Evolutionary conservation across 2,797 vertebrate genomes (phyloP).

Genomic region (Sciurus carolinensis): DNA sequence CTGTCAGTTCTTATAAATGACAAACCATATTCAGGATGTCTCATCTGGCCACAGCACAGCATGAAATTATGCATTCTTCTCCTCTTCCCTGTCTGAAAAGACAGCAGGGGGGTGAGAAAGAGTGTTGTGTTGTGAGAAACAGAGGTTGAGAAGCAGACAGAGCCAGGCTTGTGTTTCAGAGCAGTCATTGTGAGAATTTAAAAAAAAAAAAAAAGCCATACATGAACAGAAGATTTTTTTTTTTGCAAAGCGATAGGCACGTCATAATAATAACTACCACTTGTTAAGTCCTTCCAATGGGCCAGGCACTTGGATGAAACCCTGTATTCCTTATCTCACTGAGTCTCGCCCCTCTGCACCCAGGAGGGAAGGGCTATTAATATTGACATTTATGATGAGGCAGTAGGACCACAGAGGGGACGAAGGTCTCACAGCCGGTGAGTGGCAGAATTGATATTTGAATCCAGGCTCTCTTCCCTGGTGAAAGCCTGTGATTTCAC

Average conservation of each 20-base stretch:
- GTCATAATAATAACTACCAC: neutral
- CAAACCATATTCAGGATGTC: conserved; percentile 32
- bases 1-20: conserved; percentile 63
- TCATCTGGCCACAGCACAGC: neutral
- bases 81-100: neutral
- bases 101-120: neutral
- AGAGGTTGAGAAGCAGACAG: neutral
- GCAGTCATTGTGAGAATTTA: neutral
- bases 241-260: neutral
- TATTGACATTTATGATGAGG: neutral
- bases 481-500: neutral
- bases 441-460: neutral
- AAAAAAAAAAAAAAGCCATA: neutral
- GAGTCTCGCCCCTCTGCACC: neutral
- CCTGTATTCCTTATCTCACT: neutral
- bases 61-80: neutral
- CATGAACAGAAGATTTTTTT: neutral
- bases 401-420: neutral
- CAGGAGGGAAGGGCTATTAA: neutral
- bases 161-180: neutral
- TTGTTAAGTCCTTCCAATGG: neutral
- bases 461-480: neutral
- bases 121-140: neutral
- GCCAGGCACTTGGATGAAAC: neutral
- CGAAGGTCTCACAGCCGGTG: neutral